Evolutionary conservation across 1,140 invertebrate species (phyloP).

Genomic region (Neodiprion virginianus): DNA sequence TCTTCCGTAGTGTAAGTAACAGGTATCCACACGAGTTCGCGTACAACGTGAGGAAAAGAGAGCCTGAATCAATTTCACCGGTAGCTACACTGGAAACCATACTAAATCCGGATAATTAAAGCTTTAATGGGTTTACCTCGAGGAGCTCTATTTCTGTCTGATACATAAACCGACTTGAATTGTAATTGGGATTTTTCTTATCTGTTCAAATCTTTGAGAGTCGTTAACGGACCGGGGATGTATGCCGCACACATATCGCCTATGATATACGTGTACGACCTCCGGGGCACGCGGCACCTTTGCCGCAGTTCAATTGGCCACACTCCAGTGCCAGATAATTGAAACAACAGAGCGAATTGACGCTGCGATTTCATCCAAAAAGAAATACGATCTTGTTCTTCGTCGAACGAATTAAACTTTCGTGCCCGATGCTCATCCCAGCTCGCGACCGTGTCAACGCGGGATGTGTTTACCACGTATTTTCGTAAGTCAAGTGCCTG

Average conservation of each 20-base stretch:
- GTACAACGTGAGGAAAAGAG: background rate
- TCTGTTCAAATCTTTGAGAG: background rate
- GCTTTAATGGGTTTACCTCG: conserved; percentile 13
- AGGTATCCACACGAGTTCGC: background rate
- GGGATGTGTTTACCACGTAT: too few species aligned
- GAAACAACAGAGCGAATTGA: background rate
- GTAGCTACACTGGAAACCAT: background rate
- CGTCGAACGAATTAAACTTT: background rate
- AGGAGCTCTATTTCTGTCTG: conserved; percentile 11
- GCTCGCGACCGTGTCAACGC: background rate
- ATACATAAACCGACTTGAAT: conserved; percentile 5
- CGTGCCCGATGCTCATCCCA: background rate
- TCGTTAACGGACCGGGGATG: too few species aligned
- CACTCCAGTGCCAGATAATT: background rate
- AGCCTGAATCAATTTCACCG: background rate
- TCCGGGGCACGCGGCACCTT: background rate
- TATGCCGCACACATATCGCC: background rate
- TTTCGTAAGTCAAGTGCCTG: too few species aligned
- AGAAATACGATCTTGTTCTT: background rate
- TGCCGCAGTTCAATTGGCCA: conserved; percentile 1
- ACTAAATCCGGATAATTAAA: conserved; percentile 16
- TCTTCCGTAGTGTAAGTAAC: background rate
- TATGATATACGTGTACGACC: background rate
- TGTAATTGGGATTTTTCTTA: background rate
- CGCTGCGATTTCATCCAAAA: background rate